Conservation (phyloP, 2,113 vertebrate genomes). For the Oncorhynchus nerka region DNA sequence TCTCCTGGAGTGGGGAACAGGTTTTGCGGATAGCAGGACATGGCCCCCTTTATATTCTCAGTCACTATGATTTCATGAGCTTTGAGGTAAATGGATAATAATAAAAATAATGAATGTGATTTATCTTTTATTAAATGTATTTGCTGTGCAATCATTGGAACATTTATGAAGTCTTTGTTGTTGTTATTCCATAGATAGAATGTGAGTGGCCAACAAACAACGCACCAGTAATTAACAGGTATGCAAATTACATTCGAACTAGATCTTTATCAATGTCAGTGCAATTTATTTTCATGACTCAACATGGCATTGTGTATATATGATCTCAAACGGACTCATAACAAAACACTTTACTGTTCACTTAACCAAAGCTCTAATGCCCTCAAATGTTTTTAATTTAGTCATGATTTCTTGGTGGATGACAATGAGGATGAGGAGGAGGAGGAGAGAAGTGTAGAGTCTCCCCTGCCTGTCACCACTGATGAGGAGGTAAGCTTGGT, state of each 20-base stretch:
- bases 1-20: conserved; percentile 60
- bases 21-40: conserved; percentile 48
- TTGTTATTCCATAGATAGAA: conserved; percentile 28
- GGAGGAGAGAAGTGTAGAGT: neutral
- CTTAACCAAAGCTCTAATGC: neutral
- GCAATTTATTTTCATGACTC: too few relatives aligned
- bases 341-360: neutral
- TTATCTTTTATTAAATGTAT: neutral
- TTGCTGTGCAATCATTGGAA: neutral
- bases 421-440: neutral
- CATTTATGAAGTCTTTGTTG: neutral
- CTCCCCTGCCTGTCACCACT: neutral
- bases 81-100: conserved; percentile 38
- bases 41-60: conserved; percentile 55
- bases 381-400: neutral
- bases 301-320: too few relatives aligned
- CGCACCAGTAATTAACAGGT: conserved; percentile 22
- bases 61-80: conserved; percentile 31
- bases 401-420: conserved; percentile 16
- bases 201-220: neutral
- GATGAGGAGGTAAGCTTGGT: conserved; percentile 22
- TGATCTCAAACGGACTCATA: too few relatives aligned
- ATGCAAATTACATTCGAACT: neutral
- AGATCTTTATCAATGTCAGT: too few relatives aligned
- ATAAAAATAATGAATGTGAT: neutral